Base-by-base conservation (phyloP, 1,140 invertebrate species). In the Drosophila melanogaster region DNA sequence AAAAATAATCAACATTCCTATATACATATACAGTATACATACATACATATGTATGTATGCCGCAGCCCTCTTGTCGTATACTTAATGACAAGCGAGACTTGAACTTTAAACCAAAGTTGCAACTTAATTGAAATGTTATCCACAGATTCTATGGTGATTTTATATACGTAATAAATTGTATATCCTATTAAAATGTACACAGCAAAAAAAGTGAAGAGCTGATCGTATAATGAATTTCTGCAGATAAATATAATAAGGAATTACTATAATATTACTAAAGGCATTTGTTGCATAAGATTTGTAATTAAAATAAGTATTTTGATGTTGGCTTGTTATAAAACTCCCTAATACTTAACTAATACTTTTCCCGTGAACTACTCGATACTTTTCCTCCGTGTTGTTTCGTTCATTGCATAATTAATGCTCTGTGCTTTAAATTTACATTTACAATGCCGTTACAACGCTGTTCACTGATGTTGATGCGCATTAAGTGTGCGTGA, bases 351-450 rank as follows among this genome's bases (percentile, higher is more conserved):
- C 33, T 33, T 2, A 14, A 14, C 12, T 38, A 14, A 11, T 14
- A 38, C 1, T 38, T 14, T 4, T 38, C 5, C 12, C 43, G 11
- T 11, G 22, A 47, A 26, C 46, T 24, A 46, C 38, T 37, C 4
- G 12, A 19, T 11, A 35, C 6, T 64, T 47, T 17, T 41, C 26
- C 19, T 44, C 12, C n/a, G 46, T 67, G 59, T 37, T 35, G 33
- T 51, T 40, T 35, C 50, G 54, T 55, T 69, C 24, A 56, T 66
- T 83, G 79, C 61, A 86, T 86, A 87, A 87, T 87, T 83, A 89
- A 87, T 81, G 79, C 75, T 43, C 57, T 61, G 75, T 65, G 59
- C 75, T 87, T 83, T 83, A 84, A 79, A 85, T 84, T 84, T 72
- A 75, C 79, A 79, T 74, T 69, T 67, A 67, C 79, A 81, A 81